Evolutionary conservation across 2,797 vertebrate genomes (phyloP).

Genomic region (Melanotaenia trifasciata): DNA sequence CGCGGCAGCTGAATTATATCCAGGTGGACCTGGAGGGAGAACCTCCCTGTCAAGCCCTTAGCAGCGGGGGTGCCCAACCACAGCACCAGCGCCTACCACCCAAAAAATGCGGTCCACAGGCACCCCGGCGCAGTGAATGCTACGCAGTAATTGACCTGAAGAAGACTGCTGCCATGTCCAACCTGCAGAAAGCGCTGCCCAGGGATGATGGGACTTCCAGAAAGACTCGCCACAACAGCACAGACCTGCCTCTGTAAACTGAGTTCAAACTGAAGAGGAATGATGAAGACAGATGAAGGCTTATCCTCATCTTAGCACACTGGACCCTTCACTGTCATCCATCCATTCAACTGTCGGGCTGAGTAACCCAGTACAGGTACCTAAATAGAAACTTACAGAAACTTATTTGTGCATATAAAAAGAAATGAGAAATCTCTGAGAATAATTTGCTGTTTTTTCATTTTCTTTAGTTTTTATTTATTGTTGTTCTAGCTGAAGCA

Average conservation of each 20-base stretch:
- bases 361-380: slow-evolving; percentile 77
- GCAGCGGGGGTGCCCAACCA: slow-evolving; percentile 72
- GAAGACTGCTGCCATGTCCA: slow-evolving; percentile 99
- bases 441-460: slow-evolving; percentile 60
- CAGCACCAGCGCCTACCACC: slow-evolving; percentile 78
- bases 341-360: slow-evolving; percentile 71
- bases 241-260: slow-evolving; percentile 94
- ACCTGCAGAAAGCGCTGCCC: slow-evolving; percentile 95
- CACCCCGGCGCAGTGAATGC: slow-evolving; percentile 88
- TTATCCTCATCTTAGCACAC: slow-evolving; percentile 80
- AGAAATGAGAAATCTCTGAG: slow-evolving; percentile 63
- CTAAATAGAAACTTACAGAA: slow-evolving; percentile 70
- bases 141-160: slow-evolving; percentile 98
- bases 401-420: slow-evolving; percentile 64
- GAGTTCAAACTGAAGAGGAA: slow-evolving; percentile 65
- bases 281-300: slow-evolving; percentile 72
- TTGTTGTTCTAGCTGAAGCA: slow-evolving; percentile 52
- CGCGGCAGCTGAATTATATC: slow-evolving; percentile 98
- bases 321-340: slow-evolving; percentile 82
- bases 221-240: slow-evolving; percentile 99
- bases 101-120: slow-evolving; percentile 80
- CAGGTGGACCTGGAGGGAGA: slow-evolving; percentile 96
- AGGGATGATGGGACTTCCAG: slow-evolving; percentile 95
- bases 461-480: slow-evolving; percentile 71
- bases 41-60: slow-evolving; percentile 76